phyloP scores from a whole-genome alignment of 2,113 vertebrate genomes.

The Balaeniceps rex region DNA sequence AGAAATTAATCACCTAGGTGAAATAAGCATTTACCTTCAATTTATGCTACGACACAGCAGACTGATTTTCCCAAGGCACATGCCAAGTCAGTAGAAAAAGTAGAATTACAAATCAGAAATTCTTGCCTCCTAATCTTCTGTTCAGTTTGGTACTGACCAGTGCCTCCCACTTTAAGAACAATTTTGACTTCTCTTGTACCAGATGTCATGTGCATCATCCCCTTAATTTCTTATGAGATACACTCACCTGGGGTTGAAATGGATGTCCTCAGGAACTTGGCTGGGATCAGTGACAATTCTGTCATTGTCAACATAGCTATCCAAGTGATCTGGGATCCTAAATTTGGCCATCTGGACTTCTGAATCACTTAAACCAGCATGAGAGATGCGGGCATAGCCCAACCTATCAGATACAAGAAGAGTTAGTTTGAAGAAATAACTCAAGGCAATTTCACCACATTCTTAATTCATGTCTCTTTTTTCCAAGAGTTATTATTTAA shows the following conservation, averaged over 20 bases:
- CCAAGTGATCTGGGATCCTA: slow-evolving; percentile 67
- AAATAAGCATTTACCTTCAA: not conserved
- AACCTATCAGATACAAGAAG: slow-evolving; percentile 36
- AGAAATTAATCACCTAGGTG: not conserved
- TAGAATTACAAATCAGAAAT: not conserved
- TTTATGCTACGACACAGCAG: not conserved
- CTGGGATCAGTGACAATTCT: slow-evolving; percentile 61
- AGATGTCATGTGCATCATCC: not conserved
- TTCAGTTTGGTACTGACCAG: not conserved
- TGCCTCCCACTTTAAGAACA: not conserved
- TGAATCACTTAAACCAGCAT: slow-evolving; percentile 76
- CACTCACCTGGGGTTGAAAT: slow-evolving; percentile 73
- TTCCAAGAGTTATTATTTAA: not conserved
- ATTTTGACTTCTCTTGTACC: not conserved
- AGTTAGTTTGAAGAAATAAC: not conserved
- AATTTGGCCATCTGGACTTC: slow-evolving; percentile 78
- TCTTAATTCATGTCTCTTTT: not conserved
- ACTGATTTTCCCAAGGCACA: not conserved
- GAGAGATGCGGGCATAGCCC: slow-evolving; percentile 77
- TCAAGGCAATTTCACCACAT: not conserved
- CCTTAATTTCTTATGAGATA: not conserved
- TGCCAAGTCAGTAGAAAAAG: not conserved
- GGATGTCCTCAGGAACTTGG: slow-evolving; percentile 62
- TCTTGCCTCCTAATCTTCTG: not conserved
- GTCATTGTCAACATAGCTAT: slow-evolving; percentile 67